phyloP scores from a whole-genome alignment of 2,113 vertebrate species.

The Corythaeola cristata region DNA sequence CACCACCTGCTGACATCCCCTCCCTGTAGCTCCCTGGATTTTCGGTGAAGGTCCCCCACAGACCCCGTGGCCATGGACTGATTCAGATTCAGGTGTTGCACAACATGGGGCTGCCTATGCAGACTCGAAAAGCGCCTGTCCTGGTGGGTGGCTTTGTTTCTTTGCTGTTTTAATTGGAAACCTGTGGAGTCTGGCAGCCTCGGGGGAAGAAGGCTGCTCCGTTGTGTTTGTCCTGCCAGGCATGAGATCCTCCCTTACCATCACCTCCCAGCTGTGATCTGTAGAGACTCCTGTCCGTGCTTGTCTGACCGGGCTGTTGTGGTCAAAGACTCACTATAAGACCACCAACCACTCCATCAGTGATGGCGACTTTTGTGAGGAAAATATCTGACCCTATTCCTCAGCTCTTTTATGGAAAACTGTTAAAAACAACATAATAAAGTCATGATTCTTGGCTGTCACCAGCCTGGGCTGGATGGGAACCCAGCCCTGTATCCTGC shows the following conservation, averaged over 20 bases:
- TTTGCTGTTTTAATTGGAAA: neutral
- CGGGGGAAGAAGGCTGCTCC: neutral
- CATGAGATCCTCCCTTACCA: neutral
- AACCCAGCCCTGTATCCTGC: neutral
- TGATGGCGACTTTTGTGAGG: neutral
- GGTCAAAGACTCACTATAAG: neutral
- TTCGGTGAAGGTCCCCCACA: accelerated
- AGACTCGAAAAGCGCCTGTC: neutral
- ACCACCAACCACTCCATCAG: neutral
- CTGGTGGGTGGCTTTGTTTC: accelerated
- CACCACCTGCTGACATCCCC: constrained; percentile 12
- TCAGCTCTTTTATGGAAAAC: neutral
- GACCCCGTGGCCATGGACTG: neutral
- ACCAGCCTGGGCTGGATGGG: neutral
- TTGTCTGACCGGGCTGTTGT: neutral
- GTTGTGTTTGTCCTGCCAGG: neutral
- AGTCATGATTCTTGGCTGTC: neutral
- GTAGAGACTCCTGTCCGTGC: neutral
- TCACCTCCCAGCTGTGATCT: neutral
- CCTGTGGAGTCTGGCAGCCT: neutral
- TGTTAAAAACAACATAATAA: accelerated
- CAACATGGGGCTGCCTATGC: neutral
- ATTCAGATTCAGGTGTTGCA: neutral
- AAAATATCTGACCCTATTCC: neutral
- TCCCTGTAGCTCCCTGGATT: neutral